A percentile compares a stretch with the other conserved stretches of the same genome.
Evolutionary conservation across 2,113 vertebrate genomes (phyloP).

Genomic region (Odocoileus hemionus): DNA sequence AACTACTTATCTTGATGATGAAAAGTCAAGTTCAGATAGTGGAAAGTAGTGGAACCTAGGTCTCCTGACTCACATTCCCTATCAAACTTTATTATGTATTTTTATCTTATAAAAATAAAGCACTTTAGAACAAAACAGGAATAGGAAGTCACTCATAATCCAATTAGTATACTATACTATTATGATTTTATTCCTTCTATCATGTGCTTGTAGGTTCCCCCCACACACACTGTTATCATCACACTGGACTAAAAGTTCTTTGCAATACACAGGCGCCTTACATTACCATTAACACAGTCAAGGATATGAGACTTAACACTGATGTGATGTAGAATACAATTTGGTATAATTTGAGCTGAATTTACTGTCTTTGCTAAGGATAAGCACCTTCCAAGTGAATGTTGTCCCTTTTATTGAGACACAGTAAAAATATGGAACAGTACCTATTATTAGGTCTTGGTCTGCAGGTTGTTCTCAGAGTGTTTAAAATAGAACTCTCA

Average conservation of each 20-base stretch:
- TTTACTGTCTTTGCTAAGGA: not conserved
- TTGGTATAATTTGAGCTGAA: not conserved
- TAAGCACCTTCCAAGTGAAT: not conserved
- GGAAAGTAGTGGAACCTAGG: not conserved
- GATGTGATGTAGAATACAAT: not conserved
- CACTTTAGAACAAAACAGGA: not conserved
- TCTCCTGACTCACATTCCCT: not conserved
- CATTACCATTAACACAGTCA: not conserved
- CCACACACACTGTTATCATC: not conserved
- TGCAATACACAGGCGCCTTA: not conserved
- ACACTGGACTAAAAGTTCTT: not conserved
- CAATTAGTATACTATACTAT: not conserved
- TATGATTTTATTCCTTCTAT: not conserved
- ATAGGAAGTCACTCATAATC: not conserved
- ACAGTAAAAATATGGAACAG: not conserved
- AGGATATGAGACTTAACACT: not conserved
- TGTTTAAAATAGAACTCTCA: conserved; percentile 17
- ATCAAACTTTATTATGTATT: not conserved
- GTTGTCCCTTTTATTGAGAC: not conserved
- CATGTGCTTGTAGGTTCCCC: not conserved
- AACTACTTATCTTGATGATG: not conserved
- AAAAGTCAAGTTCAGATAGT: not conserved
- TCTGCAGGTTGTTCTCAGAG: not conserved
- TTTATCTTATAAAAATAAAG: conserved; percentile 30
- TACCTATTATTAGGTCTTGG: not conserved